Evolutionary conservation across 2,797 vertebrate species (phyloP), one percentile per base, ranked within the genome.

Genomic region (Mormyrus hasselquistii): DNA sequence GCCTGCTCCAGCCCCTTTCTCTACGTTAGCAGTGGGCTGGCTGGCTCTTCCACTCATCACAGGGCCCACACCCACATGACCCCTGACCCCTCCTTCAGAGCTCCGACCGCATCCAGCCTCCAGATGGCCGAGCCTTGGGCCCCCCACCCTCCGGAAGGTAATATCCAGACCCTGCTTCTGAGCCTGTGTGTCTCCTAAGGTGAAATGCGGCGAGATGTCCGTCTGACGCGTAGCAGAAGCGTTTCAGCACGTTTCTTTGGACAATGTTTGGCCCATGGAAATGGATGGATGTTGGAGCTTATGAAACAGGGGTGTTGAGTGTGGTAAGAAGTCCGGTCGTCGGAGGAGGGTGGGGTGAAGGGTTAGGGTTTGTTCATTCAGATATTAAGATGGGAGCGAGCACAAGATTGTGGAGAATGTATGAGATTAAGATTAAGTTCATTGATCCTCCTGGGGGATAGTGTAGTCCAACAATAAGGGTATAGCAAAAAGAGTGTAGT

Each of bases 61-160:
- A 90, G 90, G 10, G 89, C 90, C 22, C 91, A 92, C 16, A 88
- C 90, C 89, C 91, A 93, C 90, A 62, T 97, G 92, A 95, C 96
- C 93, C 95, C 96, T 89, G 97, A 97, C 91, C 96, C 96, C 2
- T 88, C 96, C 29, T 97, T 96, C 96, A 95, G 96, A 93, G 92
- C 96, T 5, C 93, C 96, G 90, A 96, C 96, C 92, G 95, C 96
- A 92, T 96, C 96, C 91, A 92, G 95, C 91, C 94, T 98, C 90
- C 97, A 97, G 91, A 97, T 97, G 97, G 95, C 95, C 86, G 96
- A 97, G 92, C 95, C 97, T 62, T 97, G 96, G 95, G 94, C 96
- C 0, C 89, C 94, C 12, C 95, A 96, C 1, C 92, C 95, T 91
- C 96, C 95, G 0, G 95, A 96, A 95, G 95, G 96, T 97, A 95